Conservation (phyloP, 2,888 invertebrate species). For the Pammene aurita region DNA sequence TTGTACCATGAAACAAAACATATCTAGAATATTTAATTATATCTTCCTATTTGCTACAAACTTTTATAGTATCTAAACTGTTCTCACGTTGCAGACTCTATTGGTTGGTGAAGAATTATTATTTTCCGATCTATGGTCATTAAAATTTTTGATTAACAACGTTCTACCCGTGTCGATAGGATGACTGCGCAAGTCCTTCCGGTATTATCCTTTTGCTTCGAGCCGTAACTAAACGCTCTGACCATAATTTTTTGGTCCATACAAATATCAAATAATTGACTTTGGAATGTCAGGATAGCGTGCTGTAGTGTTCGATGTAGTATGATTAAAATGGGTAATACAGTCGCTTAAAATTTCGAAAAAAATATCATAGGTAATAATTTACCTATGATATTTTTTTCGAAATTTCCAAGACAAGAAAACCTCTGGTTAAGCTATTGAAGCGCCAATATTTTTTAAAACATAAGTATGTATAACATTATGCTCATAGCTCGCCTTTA, state of each 20-base stretch:
- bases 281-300: conserved; percentile 64
- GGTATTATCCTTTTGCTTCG: conserved; percentile 72
- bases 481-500: no score
- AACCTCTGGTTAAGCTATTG: no score
- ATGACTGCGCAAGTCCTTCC: conserved; percentile 74
- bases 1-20: no score
- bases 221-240: conserved; percentile 77
- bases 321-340: neutral
- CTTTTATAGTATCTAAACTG: conserved; percentile 61
- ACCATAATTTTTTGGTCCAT: conserved; percentile 66
- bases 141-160: conserved; percentile 83
- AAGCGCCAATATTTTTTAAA: no score
- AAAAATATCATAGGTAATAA: no score
- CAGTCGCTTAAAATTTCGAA: neutral
- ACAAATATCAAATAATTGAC: conserved; percentile 74
- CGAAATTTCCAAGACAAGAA: neutral
- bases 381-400: no score
- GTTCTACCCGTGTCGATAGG: conserved; percentile 81
- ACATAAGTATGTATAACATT: no score
- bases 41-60: no score
- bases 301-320: conserved; percentile 33
- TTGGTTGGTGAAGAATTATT: conserved; percentile 75
- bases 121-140: conserved; percentile 83
- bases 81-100: conserved; percentile 44
- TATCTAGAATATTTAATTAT: no score